Conservation (phyloP, 2,888 invertebrate genomes). For the Cecidostiba fungosa region DNA sequence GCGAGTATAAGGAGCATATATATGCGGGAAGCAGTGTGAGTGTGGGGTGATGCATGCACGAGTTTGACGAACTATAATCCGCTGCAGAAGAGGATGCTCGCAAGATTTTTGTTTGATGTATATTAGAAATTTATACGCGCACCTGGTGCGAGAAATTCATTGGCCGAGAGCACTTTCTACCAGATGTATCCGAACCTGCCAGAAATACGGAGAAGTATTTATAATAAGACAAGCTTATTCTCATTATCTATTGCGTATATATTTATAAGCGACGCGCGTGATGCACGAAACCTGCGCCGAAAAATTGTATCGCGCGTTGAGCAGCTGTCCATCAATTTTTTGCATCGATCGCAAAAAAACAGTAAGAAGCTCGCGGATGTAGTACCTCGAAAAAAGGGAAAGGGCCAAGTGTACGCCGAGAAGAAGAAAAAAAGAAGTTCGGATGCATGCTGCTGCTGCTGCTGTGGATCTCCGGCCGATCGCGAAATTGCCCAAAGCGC, state of each 20-base stretch:
- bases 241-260: slow-evolving; percentile 35
- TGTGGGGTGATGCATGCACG: not conserved
- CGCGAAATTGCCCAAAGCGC: slow-evolving; percentile 75
- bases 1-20: not conserved
- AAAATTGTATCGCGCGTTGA: slow-evolving; percentile 14
- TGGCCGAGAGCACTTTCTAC: not conserved
- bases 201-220: not conserved
- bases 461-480: slow-evolving; percentile 46
- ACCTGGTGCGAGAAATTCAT: no score
- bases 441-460: slow-evolving; percentile 2
- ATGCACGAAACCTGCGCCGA: not conserved
- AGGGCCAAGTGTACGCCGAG: not conserved
- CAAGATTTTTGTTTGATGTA: not conserved
- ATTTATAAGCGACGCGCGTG: not conserved
- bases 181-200: not conserved
- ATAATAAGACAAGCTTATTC: not conserved
- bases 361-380: not conserved
- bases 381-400: not conserved
- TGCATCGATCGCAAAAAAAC: not conserved
- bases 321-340: slow-evolving; percentile 58
- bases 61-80: no score
- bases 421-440: not conserved
- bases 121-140: not conserved
- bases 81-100: not conserved
- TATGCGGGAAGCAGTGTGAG: slow-evolving; percentile 12